Conservation (phyloP, 2,113 vertebrate species). For the Oplegnathus fasciatus region DNA sequence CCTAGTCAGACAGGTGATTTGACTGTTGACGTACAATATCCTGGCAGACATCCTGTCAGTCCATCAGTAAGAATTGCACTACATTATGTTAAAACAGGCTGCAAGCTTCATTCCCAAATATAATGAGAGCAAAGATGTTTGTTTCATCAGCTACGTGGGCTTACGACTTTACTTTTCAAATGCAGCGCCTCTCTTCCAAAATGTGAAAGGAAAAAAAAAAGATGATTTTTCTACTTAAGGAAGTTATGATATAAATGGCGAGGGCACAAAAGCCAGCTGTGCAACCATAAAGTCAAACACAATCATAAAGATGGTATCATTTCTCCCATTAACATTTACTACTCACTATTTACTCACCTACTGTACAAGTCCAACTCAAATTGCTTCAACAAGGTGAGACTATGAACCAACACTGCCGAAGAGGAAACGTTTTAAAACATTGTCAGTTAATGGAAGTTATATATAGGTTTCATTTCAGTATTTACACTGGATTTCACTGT, state of each 20-base stretch:
- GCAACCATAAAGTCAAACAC: slow-evolving; percentile 39
- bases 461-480: background rate
- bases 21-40: slow-evolving; percentile 27
- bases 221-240: slow-evolving; percentile 11
- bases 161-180: background rate
- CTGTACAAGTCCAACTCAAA: background rate
- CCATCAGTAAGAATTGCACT: background rate
- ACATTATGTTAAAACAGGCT: background rate
- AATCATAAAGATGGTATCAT: slow-evolving; percentile 52
- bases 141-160: slow-evolving; percentile 10
- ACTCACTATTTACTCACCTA: slow-evolving; percentile 41
- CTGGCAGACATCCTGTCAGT: slow-evolving; percentile 47
- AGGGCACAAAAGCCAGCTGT: background rate
- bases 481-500: background rate
- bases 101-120: background rate
- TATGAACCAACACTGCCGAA: background rate
- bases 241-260: slow-evolving; percentile 24
- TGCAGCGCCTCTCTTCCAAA: background rate
- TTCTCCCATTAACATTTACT: slow-evolving; percentile 54
- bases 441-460: background rate
- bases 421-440: background rate
- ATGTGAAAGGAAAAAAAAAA: background rate
- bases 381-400: slow-evolving; percentile 13
- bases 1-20: background rate
- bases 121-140: background rate